These are phyloP conservation scores for Cottus gobio DNA, from an alignment of 2,113 vertebrate species.

Conservation along the genomic window DNA sequence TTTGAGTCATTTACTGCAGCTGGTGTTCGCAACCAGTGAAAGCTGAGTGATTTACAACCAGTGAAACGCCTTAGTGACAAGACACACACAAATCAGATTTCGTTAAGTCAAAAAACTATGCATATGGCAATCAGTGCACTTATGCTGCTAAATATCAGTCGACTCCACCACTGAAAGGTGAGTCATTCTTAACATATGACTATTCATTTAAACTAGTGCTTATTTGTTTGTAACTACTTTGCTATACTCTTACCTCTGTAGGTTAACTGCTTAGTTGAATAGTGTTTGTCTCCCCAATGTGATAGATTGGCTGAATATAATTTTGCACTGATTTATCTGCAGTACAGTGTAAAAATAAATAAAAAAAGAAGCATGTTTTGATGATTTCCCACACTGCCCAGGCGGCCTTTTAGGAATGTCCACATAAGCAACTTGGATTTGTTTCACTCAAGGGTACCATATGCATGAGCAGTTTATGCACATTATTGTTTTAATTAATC, in stretches of 20 bases:
- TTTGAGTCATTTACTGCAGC: slow-evolving; percentile 58
- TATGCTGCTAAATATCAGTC: neutral
- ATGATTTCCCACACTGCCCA: neutral
- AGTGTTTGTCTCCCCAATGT: neutral
- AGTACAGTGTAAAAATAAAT: neutral
- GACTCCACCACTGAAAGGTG: neutral
- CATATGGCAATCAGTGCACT: neutral
- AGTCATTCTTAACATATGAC: neutral
- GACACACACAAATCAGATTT: neutral
- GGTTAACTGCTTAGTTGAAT: neutral
- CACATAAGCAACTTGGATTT: neutral
- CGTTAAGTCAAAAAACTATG: neutral
- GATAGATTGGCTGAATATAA: neutral
- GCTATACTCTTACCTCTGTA: neutral
- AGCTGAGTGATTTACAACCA: slow-evolving; percentile 37
- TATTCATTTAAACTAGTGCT: neutral
- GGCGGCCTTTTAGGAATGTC: neutral
- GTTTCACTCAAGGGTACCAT: neutral
- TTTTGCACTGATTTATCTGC: neutral
- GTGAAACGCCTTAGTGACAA: neutral
- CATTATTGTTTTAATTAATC: neutral
- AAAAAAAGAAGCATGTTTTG: neutral
- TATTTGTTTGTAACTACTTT: neutral
- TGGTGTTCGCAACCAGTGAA: slow-evolving; percentile 31
- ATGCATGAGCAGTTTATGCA: neutral